Evolutionary conservation across 2,797 vertebrate species (phyloP), one percentile per base, ranked within the genome.

Genomic region (Peromyscus nudipes): DNA sequence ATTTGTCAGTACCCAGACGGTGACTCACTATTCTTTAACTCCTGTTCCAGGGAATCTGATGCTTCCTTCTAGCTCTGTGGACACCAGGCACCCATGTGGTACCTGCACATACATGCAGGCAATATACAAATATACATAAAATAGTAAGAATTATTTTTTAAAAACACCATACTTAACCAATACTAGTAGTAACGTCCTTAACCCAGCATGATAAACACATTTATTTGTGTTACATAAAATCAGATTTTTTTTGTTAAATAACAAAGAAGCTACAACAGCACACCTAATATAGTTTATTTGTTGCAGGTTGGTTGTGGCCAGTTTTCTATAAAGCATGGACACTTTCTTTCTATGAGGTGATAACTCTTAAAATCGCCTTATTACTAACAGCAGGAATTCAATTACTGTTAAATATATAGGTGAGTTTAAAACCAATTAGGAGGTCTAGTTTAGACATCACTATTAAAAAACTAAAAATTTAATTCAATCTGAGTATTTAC

Each of bases 341-440:
- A 80, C 13, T 96, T 95, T 49, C 65, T 92, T 91, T 92, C 46
- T 88, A 55, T 27, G 88, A 84, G 40, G 80, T 80, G 52, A 94
- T 90, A 97, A 73, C 34, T 90, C 71, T 95, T 93, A 94, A 96
- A 97, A 89, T 92, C 16, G 43, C 65, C 55, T 64, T 37, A 52
- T 92, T 92, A 65, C 40, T 86, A 85, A 84, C 29, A 92, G 69
- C 57, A 91, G 92, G 65, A 89, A 88, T 60, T 96, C 69, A 76
- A 88, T 90, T 93, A 64, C 76, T 84, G 57, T 84, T 95, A 97
- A 89, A 94, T 84, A 94, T 52, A 75, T 27, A 89, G 55, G 43
- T 75, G 25, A 86, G 76, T 89, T 95, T 94, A 94, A 95, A 84
- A 84, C 9, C 64, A 96, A 92, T 91, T 77, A 86, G 65, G 81